Evolutionary conservation across 2,888 invertebrate genomes (phyloP).

Genomic region (Ophion costatus): DNA sequence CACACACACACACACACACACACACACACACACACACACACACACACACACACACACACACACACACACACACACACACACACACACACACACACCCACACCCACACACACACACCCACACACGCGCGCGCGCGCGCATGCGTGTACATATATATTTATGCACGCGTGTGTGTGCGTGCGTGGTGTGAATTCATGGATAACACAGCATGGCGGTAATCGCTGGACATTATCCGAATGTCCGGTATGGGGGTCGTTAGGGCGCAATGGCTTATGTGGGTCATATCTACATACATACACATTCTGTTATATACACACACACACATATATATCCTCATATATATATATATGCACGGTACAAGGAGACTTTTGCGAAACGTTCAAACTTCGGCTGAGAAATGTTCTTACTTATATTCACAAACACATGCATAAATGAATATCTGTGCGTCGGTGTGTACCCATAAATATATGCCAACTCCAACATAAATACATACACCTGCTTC

Average conservation of each 20-base stretch:
- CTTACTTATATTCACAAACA: not conserved
- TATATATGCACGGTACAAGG: not conserved
- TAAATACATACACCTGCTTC: constrained; percentile 4
- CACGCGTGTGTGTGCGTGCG: too few relatives aligned
- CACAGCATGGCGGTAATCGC: constrained; percentile 29
- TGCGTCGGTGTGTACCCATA: not conserved
- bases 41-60: too few relatives aligned
- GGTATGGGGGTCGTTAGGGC: constrained; percentile 25
- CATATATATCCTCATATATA: too few relatives aligned
- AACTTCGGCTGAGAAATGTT: constrained; percentile 37
- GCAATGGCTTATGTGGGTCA: constrained; percentile 18
- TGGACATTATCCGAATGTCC: constrained; percentile 51
- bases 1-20: too few relatives aligned
- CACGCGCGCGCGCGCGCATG: too few relatives aligned
- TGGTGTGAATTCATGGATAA: constrained; percentile 11
- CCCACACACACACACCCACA: too few relatives aligned
- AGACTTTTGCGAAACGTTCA: constrained; percentile 33
- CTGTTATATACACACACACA: too few relatives aligned
- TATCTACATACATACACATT: not conserved
- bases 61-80: too few relatives aligned
- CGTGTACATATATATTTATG: too few relatives aligned
- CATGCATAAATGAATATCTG: not conserved
- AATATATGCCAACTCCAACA: not conserved
- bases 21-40: too few relatives aligned
- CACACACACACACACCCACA: too few relatives aligned